Base-by-base conservation (phyloP, 2,888 invertebrate species). In the Resseliella maxima region DNA sequence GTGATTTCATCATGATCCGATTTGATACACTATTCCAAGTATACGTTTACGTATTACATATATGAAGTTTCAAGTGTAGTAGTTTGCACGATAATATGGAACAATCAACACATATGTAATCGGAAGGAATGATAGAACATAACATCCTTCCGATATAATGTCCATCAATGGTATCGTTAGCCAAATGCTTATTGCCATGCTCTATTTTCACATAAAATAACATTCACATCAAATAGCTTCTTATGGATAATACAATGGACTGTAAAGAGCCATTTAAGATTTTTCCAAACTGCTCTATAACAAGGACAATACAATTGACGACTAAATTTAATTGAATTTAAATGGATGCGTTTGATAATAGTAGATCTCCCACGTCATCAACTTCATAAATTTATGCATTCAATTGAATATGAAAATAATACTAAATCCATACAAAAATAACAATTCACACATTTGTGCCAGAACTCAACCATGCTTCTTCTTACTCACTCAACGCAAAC, bases 351-450 rank as follows among this genome's bases (percentile, higher is more conserved):
- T 35, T 72, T 72, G 5, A 72, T 15, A 59, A 24, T 59, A 24
- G 59, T 24, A 24, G 24, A 2, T 24, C 3, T 31, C 72, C 31
- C 72, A 72, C 72, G 31, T 18, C 72, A 72, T 6, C 59, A 59
- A 1, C 6, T 59, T 15, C 24, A 24, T 59, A 59, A 59, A 59
- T 59, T 0, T 72, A 72, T 72, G 72, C 72, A 31, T 1, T 72
- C 12, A 72, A 72, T 31, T 72, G 31, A 15, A 31, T 72, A 72
- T 72, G 72, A n/a, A 27, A 72, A 72, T 27, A 31, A 72, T 72
- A n/a, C n/a, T n/a, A 72, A 59, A 59, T 59, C 24, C 59, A 2
- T 15, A 72, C 31, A 72, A 72, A 72, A 35, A 35, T 3, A 31
- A 72, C 72, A 72, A 72, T 72, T 72, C 31, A 72, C 72, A 27